Evolutionary conservation across 2,113 vertebrate genomes (phyloP).

Genomic region (Rhagologus leucostigma): DNA sequence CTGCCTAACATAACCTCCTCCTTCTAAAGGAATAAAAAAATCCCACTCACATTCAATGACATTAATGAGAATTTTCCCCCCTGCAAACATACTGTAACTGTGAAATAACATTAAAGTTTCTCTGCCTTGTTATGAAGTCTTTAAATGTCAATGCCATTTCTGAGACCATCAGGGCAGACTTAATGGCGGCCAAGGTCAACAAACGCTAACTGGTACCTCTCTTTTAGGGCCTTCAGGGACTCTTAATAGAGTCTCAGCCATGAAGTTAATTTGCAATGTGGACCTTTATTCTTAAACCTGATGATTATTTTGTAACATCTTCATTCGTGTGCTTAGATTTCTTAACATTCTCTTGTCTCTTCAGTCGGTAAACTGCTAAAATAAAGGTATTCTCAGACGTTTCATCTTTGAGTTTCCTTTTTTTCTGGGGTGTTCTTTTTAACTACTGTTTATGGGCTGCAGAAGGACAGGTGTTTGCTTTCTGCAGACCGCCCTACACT

Average conservation of each 20-base stretch:
- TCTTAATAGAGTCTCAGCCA: slow-evolving; percentile 51
- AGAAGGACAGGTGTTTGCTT: neutral
- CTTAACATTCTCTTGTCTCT: slow-evolving; percentile 1
- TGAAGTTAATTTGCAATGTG: slow-evolving; percentile 50
- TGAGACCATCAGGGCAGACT: slow-evolving; percentile 58
- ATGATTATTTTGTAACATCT: slow-evolving; percentile 42
- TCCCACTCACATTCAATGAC: neutral
- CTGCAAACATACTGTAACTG: slow-evolving; percentile 45
- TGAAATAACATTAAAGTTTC: slow-evolving; percentile 66
- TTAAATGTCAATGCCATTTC: slow-evolving; percentile 65
- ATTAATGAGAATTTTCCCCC: slow-evolving; percentile 46
- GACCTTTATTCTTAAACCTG: slow-evolving; percentile 43
- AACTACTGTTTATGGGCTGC: neutral
- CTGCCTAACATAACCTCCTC: neutral
- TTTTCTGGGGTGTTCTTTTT: neutral
- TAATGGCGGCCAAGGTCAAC: slow-evolving; percentile 51
- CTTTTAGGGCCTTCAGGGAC: slow-evolving; percentile 43
- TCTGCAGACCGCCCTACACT: neutral
- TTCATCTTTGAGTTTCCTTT: neutral
- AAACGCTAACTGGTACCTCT: slow-evolving; percentile 59
- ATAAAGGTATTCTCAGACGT: neutral
- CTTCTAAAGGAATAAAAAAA: neutral
- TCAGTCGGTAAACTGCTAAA: neutral
- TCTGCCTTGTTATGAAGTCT: slow-evolving; percentile 61
- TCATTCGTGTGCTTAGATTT: neutral